Evolutionary conservation across 2,113 vertebrate species (phyloP).

Genomic region (Alaudala cheleensis): DNA sequence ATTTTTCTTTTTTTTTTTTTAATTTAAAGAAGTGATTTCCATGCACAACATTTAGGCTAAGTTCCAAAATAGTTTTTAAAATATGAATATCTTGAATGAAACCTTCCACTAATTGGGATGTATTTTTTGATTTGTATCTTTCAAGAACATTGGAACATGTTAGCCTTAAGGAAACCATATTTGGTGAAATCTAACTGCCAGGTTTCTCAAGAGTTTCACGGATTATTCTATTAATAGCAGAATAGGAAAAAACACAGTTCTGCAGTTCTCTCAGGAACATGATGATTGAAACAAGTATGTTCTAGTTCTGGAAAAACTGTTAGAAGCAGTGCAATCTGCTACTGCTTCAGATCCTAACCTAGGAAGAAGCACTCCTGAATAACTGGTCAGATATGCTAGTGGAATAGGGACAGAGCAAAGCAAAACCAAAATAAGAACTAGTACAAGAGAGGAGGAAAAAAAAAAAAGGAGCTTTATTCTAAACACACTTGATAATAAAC

Average conservation of each 20-base stretch:
- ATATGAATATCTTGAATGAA: not conserved
- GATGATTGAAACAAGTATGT: not conserved
- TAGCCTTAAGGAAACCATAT: not conserved
- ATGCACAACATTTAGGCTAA: not conserved
- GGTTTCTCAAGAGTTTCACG: not conserved
- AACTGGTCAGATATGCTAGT: not conserved
- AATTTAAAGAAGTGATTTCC: not conserved
- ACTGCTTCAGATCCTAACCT: not conserved
- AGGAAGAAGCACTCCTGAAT: not conserved
- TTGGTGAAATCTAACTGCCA: not conserved
- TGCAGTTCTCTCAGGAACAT: not conserved
- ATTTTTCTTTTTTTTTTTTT: too few species aligned
- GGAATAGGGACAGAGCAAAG: not conserved
- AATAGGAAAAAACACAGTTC: not conserved
- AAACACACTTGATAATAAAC: not conserved
- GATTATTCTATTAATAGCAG: not conserved
- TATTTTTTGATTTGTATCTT: not conserved
- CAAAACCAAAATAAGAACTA: not conserved
- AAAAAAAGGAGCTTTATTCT: not conserved
- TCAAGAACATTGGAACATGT: not conserved
- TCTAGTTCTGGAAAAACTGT: not conserved
- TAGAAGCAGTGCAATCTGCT: not conserved
- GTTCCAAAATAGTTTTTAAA: not conserved
- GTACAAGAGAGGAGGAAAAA: too few species aligned
- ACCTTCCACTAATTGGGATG: not conserved